A percentile compares a stretch with the other conserved stretches of the same genome.
phyloP scores from a whole-genome alignment of 2,888 invertebrate species.

The Sarcophaga variegata region DNA sequence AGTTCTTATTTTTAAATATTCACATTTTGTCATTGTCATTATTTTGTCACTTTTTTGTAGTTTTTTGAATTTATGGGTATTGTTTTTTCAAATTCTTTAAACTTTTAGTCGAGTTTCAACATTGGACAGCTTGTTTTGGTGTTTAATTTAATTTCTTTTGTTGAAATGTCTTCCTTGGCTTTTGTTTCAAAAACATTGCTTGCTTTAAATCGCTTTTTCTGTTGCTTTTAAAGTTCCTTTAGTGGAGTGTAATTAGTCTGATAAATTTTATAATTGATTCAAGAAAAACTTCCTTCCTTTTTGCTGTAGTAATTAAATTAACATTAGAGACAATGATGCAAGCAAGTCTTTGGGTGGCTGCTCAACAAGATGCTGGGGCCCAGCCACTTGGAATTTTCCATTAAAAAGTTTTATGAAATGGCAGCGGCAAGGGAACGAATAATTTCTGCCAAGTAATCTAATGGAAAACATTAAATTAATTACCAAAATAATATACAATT shows the following conservation, averaged over 20 bases:
- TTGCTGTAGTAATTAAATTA: slow-evolving; percentile 49
- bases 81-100: no score
- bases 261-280: slow-evolving; percentile 43
- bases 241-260: slow-evolving; percentile 11
- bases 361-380: neutral
- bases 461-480: slow-evolving; percentile 62
- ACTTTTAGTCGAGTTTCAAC: no score
- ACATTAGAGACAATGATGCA: slow-evolving; percentile 45
- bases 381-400: slow-evolving; percentile 15
- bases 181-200: no score
- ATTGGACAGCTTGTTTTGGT: no score
- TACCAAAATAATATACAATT: slow-evolving; percentile 26
- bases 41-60: no score
- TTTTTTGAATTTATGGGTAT: no score
- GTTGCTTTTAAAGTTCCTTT: neutral
- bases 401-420: slow-evolving; percentile 16
- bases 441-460: slow-evolving; percentile 62
- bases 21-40: no score
- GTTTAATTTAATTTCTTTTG: no score
- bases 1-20: no score
- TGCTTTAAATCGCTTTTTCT: neutral
- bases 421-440: neutral
- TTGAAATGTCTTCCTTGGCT: no score
- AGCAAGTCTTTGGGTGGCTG: slow-evolving; percentile 14
- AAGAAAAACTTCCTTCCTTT: slow-evolving; percentile 34